A percentile compares a stretch with the other conserved stretches of the same genome.
Evolutionary conservation across 2,888 invertebrate genomes (phyloP).

Genomic region (Flexamia atlantica): DNA sequence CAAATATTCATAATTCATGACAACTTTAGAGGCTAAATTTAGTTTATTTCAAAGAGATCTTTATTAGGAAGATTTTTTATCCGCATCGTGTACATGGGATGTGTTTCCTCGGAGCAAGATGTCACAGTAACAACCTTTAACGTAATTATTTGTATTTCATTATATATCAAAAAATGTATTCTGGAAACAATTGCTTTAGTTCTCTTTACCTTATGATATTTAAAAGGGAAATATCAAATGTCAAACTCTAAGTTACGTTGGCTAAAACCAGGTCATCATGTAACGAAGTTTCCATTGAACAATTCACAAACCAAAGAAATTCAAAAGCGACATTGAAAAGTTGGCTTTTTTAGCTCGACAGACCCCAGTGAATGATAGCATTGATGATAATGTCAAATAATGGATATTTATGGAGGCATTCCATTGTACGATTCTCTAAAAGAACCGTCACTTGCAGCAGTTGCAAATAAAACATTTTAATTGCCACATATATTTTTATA

Average conservation of each 20-base stretch:
- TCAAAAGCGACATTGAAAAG: conserved; percentile 43
- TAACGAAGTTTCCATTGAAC: conserved; percentile 19
- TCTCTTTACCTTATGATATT: background rate
- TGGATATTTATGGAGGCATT: background rate
- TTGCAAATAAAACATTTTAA: conserved; percentile 1
- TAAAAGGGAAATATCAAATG: conserved; percentile 2
- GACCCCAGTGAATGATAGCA: conserved; percentile 20
- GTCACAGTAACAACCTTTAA: no score
- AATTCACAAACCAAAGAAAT: conserved; percentile 35
- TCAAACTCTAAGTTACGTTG: background rate
- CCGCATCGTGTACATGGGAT: no score
- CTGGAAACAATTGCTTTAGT: no score
- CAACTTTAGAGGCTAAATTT: no score
- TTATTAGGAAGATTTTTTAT: no score
- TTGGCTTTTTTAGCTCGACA: conserved; percentile 6
- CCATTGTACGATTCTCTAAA: background rate
- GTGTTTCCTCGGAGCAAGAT: no score
- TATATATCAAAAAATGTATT: no score
- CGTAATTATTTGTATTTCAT: no score
- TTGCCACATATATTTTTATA: conserved; percentile 2
- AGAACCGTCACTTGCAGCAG: background rate
- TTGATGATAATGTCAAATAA: conserved; percentile 43
- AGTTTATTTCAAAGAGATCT: no score
- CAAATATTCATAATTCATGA: no score
- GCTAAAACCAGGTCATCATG: background rate